phyloP scores from a whole-genome alignment of 2,113 vertebrate genomes.

The Cacatua alba region DNA sequence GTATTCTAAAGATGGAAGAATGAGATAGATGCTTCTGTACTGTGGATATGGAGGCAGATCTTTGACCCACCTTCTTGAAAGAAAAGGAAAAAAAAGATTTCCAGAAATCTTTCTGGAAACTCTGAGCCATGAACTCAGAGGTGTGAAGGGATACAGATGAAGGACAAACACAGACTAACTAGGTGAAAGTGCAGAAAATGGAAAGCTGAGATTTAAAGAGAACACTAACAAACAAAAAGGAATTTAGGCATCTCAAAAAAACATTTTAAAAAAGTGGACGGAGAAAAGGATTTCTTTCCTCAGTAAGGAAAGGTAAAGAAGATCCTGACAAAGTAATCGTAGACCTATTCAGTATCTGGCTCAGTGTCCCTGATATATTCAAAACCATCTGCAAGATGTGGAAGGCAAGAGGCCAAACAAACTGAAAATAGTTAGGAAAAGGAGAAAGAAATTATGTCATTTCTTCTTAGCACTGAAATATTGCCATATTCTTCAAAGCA shows the following conservation, averaged over 20 bases:
- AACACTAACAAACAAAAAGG: background rate
- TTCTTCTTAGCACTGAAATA: slow-evolving; percentile 3
- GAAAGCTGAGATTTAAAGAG: background rate
- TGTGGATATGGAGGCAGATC: background rate
- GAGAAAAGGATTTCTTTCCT: background rate
- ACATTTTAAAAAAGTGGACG: background rate
- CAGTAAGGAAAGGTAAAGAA: background rate
- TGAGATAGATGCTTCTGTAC: background rate
- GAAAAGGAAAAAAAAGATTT: background rate
- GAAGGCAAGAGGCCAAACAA: background rate
- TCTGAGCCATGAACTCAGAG: background rate
- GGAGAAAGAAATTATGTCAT: background rate
- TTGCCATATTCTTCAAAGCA: background rate
- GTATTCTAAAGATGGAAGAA: slow-evolving; percentile 3
- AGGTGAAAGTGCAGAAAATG: background rate
- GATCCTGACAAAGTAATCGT: background rate
- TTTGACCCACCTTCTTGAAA: slow-evolving; percentile 20
- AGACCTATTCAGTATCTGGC: background rate
- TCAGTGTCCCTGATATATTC: background rate
- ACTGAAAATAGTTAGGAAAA: background rate
- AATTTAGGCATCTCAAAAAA: background rate
- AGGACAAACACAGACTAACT: background rate
- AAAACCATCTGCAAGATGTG: background rate
- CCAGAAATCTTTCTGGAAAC: background rate
- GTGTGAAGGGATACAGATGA: background rate